phyloP scores from a whole-genome alignment of 1,140 invertebrate species.

The Bombus pyrosoma region DNA sequence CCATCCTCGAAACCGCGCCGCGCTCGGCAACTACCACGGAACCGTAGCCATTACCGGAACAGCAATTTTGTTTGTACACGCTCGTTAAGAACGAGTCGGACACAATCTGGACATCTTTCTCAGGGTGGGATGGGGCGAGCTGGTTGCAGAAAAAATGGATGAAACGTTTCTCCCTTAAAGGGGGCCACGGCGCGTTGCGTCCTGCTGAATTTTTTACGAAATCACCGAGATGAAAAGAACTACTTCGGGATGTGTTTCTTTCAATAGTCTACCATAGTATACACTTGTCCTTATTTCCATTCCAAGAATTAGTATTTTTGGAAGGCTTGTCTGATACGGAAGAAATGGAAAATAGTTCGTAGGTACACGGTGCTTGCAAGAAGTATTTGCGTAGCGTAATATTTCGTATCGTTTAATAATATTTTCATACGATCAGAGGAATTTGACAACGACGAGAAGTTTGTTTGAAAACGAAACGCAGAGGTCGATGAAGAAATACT shows the following conservation, averaged over 20 bases:
- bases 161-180: slow-evolving; percentile 17
- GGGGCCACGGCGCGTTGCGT: neutral
- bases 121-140: neutral
- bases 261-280: neutral
- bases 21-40: neutral
- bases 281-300: neutral
- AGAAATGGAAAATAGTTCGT: neutral
- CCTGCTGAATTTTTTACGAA: slow-evolving; percentile 11
- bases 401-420: too few species aligned
- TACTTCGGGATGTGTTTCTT: neutral
- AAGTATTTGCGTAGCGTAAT: too few species aligned
- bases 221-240: slow-evolving; percentile 16
- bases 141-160: neutral
- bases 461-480: too few species aligned
- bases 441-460: too few species aligned
- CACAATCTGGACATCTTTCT: slow-evolving; percentile 39
- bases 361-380: too few species aligned
- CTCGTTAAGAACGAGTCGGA: slow-evolving; percentile 36
- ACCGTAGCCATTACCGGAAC: slow-evolving; percentile 35
- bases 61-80: slow-evolving; percentile 43
- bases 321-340: neutral
- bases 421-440: too few species aligned
- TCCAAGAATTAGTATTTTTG: too few species aligned
- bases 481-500: too few species aligned
- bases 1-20: slow-evolving; percentile 29